Base-by-base conservation (phyloP, 2,888 invertebrate species). In the Trissonchulus latispiculum region DNA sequence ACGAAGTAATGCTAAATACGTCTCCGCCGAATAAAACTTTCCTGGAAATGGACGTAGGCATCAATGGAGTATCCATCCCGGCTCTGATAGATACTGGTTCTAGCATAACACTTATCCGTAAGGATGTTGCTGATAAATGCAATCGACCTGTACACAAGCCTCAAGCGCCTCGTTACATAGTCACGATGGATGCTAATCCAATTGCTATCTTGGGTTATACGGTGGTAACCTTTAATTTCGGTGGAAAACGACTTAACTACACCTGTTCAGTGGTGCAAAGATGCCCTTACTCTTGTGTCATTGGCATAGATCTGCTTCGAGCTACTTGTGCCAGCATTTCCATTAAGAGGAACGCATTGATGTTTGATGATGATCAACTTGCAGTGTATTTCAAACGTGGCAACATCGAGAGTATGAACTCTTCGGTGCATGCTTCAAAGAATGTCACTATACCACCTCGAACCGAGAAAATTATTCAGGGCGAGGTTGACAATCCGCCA, bases 21-120 rank as follows among this genome's bases (percentile, higher is more conserved):
- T n/a, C n/a, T n/a, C n/a, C n/a, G n/a, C n/a, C n/a, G n/a, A n/a
- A n/a, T n/a, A n/a, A n/a, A n/a, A 8, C 8, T 15, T 48, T 48
- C 23, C 48, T 48, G 23, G 48, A 48, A 48, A 15, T 8, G 48
- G 64, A 8, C 31, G 64, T 64, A 64, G 28, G 28, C 8, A 64
- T 64, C 18, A 64, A 64, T n/a, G 28, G 28, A 8, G 28, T 28
- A 64, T 15, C 28, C 8, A 64, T 33, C 28, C 29, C 8, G 18
- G 64, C 64, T 18, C 28, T 64, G 28, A 28, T 64, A 31, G 64
- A 64, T 33, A 64, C 64, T 8, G 64, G 64, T 8, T 64, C 64
- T 15, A 31, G 29, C 64, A n/a, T 64, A 15, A 64, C 64, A 15
- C 8, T 64, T 15, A 33, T 64, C 8, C 64, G 31, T n/a, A 3